Conservation (phyloP, 2,888 invertebrate species). For the Mactromeris polynyma region DNA sequence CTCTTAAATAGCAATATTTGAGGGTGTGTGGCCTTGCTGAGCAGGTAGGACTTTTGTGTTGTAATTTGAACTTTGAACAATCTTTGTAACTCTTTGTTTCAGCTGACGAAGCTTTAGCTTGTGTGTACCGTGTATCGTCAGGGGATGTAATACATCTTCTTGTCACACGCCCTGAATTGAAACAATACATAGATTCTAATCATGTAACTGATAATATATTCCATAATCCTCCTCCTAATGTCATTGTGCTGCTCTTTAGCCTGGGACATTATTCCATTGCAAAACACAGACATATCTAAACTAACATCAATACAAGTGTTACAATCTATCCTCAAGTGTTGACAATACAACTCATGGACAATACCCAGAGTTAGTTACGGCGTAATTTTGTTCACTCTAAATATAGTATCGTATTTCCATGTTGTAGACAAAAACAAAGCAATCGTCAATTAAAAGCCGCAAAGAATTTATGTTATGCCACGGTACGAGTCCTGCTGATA, state of each 20-base stretch:
- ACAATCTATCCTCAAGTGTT: slow-evolving; percentile 22
- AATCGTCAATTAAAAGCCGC: neutral
- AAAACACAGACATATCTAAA: slow-evolving; percentile 11
- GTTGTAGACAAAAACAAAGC: slow-evolving; percentile 19
- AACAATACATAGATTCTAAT: slow-evolving; percentile 30
- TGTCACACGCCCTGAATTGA: slow-evolving; percentile 43
- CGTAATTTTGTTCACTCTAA: slow-evolving; percentile 13
- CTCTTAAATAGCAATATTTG: neutral
- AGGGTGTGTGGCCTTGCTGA: neutral
- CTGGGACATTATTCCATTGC: neutral
- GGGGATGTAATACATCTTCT: slow-evolving; percentile 29
- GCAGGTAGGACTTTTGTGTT: neutral
- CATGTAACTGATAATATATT: neutral
- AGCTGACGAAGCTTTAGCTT: neutral
- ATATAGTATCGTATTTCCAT: neutral
- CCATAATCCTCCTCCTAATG: neutral
- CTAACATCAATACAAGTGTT: slow-evolving; percentile 17
- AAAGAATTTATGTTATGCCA: slow-evolving; percentile 26
- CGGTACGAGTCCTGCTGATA: neutral
- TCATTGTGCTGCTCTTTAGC: slow-evolving; percentile 30
- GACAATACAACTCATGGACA: slow-evolving; percentile 19
- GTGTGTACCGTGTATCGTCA: neutral
- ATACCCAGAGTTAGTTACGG: neutral
- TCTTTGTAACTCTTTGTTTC: neutral
- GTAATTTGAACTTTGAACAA: neutral